phyloP scores from a whole-genome alignment of 1,140 invertebrate species.

The Gonioctena quinquepunctata region DNA sequence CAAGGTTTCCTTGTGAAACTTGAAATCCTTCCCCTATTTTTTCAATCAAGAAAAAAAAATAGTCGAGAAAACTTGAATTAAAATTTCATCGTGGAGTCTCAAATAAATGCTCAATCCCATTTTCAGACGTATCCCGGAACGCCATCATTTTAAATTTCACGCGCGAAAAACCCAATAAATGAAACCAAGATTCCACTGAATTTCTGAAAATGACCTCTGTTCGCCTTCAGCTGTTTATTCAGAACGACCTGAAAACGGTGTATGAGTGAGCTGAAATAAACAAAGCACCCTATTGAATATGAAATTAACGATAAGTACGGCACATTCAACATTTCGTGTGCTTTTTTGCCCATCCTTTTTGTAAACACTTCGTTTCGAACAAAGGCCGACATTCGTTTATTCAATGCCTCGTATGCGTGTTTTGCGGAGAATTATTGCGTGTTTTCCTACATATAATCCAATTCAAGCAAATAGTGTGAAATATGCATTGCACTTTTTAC shows the following conservation, averaged over 20 bases:
- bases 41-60: no score
- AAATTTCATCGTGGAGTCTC: no score
- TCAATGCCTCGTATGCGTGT: neutral
- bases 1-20: no score
- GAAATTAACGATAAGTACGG: neutral
- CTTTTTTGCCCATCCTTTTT: neutral
- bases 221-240: neutral
- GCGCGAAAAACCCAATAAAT: neutral
- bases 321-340: neutral
- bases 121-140: no score
- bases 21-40: no score
- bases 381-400: neutral
- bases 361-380: neutral
- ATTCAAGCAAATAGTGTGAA: neutral
- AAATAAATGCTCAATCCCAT: no score
- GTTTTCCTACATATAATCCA: neutral
- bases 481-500: neutral
- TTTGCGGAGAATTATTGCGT: neutral
- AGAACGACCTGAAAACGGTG: neutral
- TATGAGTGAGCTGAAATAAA: neutral
- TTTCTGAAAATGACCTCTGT: neutral
- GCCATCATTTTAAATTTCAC: neutral
- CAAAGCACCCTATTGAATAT: neutral
- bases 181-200: neutral
- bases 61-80: no score